Evolutionary conservation across 2,888 invertebrate species (phyloP).

Genomic region (Phytoseiulus persimilis): DNA sequence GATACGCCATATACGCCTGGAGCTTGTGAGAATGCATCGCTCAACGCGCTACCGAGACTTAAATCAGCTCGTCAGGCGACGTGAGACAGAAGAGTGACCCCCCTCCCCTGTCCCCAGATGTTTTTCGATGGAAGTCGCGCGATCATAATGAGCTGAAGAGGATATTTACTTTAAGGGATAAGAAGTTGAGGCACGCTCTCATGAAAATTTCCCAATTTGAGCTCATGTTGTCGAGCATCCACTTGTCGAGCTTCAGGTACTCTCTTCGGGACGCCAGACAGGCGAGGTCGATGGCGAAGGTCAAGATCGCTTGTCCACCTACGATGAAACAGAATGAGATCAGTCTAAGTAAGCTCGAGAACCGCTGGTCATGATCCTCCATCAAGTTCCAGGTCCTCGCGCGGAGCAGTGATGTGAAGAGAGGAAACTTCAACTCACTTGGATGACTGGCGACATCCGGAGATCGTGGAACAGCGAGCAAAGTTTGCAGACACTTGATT

Average conservation of each 20-base stretch:
- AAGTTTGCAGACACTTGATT: constrained; percentile 70
- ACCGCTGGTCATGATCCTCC: too few relatives aligned
- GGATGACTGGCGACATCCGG: background rate
- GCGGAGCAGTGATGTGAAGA: too few relatives aligned
- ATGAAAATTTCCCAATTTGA: constrained; percentile 67
- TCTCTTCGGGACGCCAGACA: constrained; percentile 92
- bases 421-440: background rate
- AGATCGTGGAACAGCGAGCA: constrained; percentile 55
- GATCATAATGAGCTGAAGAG: too few relatives aligned
- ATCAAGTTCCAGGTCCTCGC: too few relatives aligned
- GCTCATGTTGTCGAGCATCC: constrained; percentile 91
- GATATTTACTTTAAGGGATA: constrained; percentile 56
- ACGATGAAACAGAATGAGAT: constrained; percentile 43
- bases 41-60: too few relatives aligned
- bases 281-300: constrained; percentile 90
- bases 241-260: constrained; percentile 94
- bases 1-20: background rate
- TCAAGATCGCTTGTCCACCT: constrained; percentile 41
- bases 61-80: too few relatives aligned
- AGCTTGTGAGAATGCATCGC: too few relatives aligned
- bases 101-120: too few relatives aligned
- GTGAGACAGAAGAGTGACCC: too few relatives aligned
- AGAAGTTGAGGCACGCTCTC: constrained; percentile 51
- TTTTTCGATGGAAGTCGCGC: too few relatives aligned
- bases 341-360: background rate